Percentiles rank a stretch among this genome's conserved stretches.
Conservation (phyloP, 2,888 invertebrate species). For the Fragum whitleyi region DNA sequence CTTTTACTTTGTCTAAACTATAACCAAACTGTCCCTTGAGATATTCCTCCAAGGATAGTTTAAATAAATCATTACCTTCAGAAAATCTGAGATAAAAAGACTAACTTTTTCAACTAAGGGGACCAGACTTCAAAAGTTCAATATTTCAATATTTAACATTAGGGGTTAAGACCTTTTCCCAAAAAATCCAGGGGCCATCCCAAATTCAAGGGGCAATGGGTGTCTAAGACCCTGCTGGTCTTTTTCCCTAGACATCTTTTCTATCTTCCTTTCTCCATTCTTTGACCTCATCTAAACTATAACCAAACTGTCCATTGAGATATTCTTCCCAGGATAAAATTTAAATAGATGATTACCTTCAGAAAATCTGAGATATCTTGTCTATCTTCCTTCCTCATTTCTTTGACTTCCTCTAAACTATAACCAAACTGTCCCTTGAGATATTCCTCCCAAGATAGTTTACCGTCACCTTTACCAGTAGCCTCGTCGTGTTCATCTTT, state of each 20-base stretch:
- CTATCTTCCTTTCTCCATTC: constrained; percentile 72
- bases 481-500: constrained; percentile 92
- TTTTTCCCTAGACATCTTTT: too few species aligned
- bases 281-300: constrained; percentile 86
- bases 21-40: constrained; percentile 94
- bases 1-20: constrained; percentile 85
- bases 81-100: constrained; percentile 67
- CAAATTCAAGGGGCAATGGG: too few species aligned
- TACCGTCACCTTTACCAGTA: constrained; percentile 93
- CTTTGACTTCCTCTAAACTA: constrained; percentile 85
- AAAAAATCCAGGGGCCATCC: too few species aligned
- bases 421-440: constrained; percentile 94
- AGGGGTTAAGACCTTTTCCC: too few species aligned
- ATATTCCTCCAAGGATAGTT: constrained; percentile 93
- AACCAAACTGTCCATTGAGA: constrained; percentile 94
- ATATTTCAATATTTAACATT: too few species aligned
- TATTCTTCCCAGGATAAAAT: constrained; percentile 94
- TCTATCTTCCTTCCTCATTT: constrained; percentile 71
- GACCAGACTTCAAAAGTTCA: too few species aligned
- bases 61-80: constrained; percentile 62
- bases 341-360: constrained; percentile 57
- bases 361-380: constrained; percentile 72
- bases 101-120: too few species aligned
- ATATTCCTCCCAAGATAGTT: constrained; percentile 95
- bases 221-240: too few species aligned